These are phyloP conservation scores for Cybosia mesomella DNA, from an alignment of 2,888 invertebrate species.

Conservation along the genomic window DNA sequence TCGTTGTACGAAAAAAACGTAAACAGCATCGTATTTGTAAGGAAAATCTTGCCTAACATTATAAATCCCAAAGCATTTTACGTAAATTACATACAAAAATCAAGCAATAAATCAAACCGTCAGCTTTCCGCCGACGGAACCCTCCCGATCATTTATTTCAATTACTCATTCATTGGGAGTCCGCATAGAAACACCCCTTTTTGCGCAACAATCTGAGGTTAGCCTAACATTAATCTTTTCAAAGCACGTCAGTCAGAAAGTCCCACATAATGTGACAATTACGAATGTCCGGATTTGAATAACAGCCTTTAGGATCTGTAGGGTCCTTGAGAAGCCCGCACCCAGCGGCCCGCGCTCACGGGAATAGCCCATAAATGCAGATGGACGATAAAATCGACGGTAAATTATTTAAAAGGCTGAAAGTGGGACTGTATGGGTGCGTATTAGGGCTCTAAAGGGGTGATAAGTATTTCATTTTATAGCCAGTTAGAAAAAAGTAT, in stretches of 20 bases:
- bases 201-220: constrained; percentile 42
- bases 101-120: constrained; percentile 46
- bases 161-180: constrained; percentile 51
- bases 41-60: not conserved
- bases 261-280: constrained; percentile 58
- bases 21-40: not conserved
- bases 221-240: constrained; percentile 55
- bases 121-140: constrained; percentile 38
- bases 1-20: not conserved
- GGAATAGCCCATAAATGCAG: constrained; percentile 49
- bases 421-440: constrained; percentile 8
- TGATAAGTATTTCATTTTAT: not conserved
- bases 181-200: constrained; percentile 48
- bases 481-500: not conserved
- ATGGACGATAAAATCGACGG: constrained; percentile 52
- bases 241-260: constrained; percentile 52
- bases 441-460: constrained; percentile 3
- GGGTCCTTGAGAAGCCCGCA: constrained; percentile 12
- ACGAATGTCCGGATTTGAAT: constrained; percentile 46
- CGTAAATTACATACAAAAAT: constrained; percentile 19
- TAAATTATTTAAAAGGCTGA: constrained; percentile 63
- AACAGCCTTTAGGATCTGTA: constrained; percentile 28
- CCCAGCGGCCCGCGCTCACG: constrained; percentile 12
- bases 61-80: constrained; percentile 9
- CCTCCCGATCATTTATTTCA: constrained; percentile 54